Evolutionary conservation across 2,797 vertebrate species (phyloP).

Genomic region (Champsocephalus esox): DNA sequence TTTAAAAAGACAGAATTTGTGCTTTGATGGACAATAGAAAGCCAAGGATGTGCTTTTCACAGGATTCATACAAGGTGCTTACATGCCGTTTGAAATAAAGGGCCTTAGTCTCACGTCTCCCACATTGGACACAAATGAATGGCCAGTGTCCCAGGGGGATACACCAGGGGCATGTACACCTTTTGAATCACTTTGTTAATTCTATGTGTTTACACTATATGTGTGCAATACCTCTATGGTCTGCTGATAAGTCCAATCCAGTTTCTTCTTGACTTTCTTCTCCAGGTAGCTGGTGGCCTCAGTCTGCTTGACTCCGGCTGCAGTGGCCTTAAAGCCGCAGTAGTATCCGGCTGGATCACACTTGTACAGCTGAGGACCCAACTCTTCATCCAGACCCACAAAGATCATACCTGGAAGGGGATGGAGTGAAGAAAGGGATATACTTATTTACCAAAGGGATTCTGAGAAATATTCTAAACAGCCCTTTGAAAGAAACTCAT

Average conservation of each 20-base stretch:
- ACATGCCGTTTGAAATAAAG: too few relatives aligned
- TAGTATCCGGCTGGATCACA: slow-evolving; percentile 97
- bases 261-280: slow-evolving; percentile 98
- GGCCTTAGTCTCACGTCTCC: too few relatives aligned
- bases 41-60: too few relatives aligned
- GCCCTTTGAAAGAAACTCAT: neutral
- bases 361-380: slow-evolving; percentile 94
- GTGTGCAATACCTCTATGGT: slow-evolving; percentile 88
- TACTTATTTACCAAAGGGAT: too few relatives aligned
- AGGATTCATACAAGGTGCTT: too few relatives aligned
- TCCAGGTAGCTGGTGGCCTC: slow-evolving; percentile 97
- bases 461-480: too few relatives aligned
- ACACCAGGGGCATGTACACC: neutral
- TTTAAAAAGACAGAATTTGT: too few relatives aligned
- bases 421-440: neutral
- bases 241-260: slow-evolving; percentile 94
- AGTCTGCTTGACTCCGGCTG: slow-evolving; percentile 95
- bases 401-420: slow-evolving; percentile 91
- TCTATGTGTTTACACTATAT: neutral
- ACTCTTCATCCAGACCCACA: slow-evolving; percentile 92
- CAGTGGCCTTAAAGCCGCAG: slow-evolving; percentile 96
- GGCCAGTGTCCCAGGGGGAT: too few relatives aligned
- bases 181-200: neutral
- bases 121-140: too few relatives aligned
- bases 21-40: too few relatives aligned